phyloP scores from a whole-genome alignment of 1,140 invertebrate species.

The Cyphomyrmex costatus region DNA sequence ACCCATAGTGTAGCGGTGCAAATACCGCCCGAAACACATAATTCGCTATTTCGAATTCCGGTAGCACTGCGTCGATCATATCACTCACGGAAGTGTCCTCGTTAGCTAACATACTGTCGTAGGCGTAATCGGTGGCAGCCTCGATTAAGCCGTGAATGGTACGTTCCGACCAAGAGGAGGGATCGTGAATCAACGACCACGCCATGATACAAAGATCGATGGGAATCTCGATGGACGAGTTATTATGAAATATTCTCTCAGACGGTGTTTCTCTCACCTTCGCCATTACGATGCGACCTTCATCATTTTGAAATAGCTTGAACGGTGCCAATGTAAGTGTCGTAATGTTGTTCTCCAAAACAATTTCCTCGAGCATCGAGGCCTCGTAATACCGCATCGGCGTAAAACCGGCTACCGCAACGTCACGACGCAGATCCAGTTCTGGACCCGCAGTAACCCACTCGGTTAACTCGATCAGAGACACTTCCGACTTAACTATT shows the following conservation, averaged over 20 bases:
- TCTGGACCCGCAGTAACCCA: slow-evolving; percentile 74
- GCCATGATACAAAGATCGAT: slow-evolving; percentile 84
- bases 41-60: slow-evolving; percentile 83
- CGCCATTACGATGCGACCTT: background rate
- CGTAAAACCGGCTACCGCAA: slow-evolving; percentile 70
- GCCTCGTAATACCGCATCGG: slow-evolving; percentile 77
- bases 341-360: slow-evolving; percentile 80
- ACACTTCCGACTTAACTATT: slow-evolving; percentile 59
- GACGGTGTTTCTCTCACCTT: slow-evolving; percentile 58
- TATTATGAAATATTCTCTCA: slow-evolving; percentile 73
- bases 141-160: slow-evolving; percentile 81
- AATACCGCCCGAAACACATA: slow-evolving; percentile 81
- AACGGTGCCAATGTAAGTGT: slow-evolving; percentile 75
- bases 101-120: slow-evolving; percentile 74
- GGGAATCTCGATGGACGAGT: slow-evolving; percentile 72
- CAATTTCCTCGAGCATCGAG: slow-evolving; percentile 77
- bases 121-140: slow-evolving; percentile 76
- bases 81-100: slow-evolving; percentile 74
- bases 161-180: slow-evolving; percentile 78
- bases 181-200: slow-evolving; percentile 84
- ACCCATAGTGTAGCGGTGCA: slow-evolving; percentile 81
- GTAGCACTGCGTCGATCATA: slow-evolving; percentile 75
- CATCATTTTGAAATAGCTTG: slow-evolving; percentile 16
- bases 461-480: slow-evolving; percentile 77
- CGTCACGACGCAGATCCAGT: slow-evolving; percentile 48